Evolutionary conservation across 1,140 invertebrate genomes (phyloP).

Genomic region (Magallana gigas): DNA sequence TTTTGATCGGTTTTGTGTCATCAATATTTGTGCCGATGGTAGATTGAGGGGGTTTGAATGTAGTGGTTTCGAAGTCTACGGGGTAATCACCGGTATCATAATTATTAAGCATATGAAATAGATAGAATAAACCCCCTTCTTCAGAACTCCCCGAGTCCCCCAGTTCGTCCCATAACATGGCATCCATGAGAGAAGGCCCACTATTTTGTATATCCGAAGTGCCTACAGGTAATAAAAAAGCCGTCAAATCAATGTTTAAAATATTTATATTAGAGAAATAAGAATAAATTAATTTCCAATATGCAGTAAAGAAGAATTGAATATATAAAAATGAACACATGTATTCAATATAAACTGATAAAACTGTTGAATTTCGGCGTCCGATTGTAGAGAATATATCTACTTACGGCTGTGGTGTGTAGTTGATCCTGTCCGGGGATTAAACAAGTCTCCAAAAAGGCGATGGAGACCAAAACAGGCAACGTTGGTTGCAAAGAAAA

Average conservation of each 20-base stretch:
- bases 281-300: no score
- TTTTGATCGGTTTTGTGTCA: background rate
- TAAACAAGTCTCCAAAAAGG: background rate
- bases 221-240: background rate
- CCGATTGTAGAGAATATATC: background rate
- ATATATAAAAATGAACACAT: no score
- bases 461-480: background rate
- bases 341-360: no score
- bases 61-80: background rate
- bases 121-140: background rate
- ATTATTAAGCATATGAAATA: background rate
- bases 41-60: background rate
- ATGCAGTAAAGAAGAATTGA: no score
- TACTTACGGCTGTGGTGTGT: background rate
- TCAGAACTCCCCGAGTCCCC: conserved; percentile 2
- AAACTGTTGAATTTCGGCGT: no score
- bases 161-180: background rate
- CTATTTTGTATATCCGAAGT: background rate
- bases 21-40: background rate
- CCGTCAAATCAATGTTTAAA: no score
- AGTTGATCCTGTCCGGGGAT: background rate
- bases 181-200: background rate
- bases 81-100: background rate
- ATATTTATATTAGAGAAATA: no score
- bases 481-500: conserved; percentile 13